Conservation (phyloP, 2,888 invertebrate species). For the Eurytoma adleriae region DNA sequence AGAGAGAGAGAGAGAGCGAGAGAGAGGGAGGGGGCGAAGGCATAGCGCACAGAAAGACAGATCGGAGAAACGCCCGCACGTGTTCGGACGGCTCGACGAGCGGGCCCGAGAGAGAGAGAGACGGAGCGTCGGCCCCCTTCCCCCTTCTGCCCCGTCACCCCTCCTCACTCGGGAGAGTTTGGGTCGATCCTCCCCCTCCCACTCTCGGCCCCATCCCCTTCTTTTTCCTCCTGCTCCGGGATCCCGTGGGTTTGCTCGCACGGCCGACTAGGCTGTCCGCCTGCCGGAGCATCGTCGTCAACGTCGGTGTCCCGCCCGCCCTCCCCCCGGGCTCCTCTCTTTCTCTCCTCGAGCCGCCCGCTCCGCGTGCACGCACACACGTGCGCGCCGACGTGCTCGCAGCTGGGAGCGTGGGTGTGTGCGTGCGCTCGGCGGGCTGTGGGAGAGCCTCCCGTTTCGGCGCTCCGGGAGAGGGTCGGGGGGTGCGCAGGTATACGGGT, state of each 20-base stretch:
- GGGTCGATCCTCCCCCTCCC: constrained; percentile 37
- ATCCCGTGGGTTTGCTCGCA: constrained; percentile 56
- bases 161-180: constrained; percentile 20
- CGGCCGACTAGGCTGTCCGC: constrained; percentile 29
- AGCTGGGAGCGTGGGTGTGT: neutral
- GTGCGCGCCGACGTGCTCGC: neutral
- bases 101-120: constrained; percentile 14
- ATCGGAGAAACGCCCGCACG: constrained; percentile 19
- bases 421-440: too few relatives aligned
- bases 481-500: constrained; percentile 46
- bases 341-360: constrained; percentile 47
- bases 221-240: constrained; percentile 29
- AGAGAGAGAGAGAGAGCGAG: neutral
- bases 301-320: constrained; percentile 53
- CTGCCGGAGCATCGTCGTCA: constrained; percentile 46
- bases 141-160: constrained; percentile 37
- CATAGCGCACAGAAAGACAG: too few relatives aligned
- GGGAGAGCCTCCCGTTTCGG: neutral
- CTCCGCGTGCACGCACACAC: constrained; percentile 34
- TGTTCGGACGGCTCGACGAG: constrained; percentile 2
- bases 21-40: neutral
- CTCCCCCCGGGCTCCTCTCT: constrained; percentile 66
- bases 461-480: constrained; percentile 16
- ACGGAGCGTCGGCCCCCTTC: constrained; percentile 17
- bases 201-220: constrained; percentile 18